These are phyloP conservation scores for Thalassarche chlororhynchos DNA, from an alignment of 2,113 vertebrate species.

Conservation along the genomic window DNA sequence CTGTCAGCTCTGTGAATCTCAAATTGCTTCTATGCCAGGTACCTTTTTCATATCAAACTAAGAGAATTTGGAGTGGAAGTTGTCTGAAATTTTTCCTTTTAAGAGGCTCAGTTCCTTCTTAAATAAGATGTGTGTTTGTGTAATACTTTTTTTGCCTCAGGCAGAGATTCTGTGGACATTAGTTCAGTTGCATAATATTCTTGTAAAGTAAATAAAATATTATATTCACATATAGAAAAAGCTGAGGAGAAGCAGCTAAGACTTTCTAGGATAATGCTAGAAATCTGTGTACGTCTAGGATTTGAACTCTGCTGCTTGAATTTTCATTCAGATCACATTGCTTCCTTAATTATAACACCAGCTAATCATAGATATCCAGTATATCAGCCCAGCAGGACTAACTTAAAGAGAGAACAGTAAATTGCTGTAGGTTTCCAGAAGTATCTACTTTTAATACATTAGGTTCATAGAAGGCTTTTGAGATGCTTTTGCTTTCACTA, in stretches of 20 bases:
- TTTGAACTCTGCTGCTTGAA: neutral
- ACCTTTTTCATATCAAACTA: neutral
- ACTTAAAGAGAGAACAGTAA: neutral
- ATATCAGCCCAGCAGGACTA: neutral
- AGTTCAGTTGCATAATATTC: neutral
- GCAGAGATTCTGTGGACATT: neutral
- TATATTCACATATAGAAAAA: neutral
- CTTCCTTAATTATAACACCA: neutral
- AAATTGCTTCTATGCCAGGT: neutral
- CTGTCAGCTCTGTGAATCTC: neutral
- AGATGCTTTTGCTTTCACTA: neutral
- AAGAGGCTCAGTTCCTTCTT: neutral
- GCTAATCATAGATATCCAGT: neutral
- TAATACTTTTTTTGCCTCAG: neutral
- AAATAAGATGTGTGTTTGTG: neutral
- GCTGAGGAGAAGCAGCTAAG: neutral
- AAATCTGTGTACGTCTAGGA: neutral
- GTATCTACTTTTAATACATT: neutral
- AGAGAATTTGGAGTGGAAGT: neutral
- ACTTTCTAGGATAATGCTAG: neutral
- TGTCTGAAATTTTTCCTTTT: neutral
- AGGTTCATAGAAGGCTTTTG: neutral
- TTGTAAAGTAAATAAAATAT: constrained; percentile 18
- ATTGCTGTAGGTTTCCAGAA: neutral
- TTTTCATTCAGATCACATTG: neutral